Base-by-base conservation (phyloP, 2,797 vertebrate genomes). In the Emys orbicularis region DNA sequence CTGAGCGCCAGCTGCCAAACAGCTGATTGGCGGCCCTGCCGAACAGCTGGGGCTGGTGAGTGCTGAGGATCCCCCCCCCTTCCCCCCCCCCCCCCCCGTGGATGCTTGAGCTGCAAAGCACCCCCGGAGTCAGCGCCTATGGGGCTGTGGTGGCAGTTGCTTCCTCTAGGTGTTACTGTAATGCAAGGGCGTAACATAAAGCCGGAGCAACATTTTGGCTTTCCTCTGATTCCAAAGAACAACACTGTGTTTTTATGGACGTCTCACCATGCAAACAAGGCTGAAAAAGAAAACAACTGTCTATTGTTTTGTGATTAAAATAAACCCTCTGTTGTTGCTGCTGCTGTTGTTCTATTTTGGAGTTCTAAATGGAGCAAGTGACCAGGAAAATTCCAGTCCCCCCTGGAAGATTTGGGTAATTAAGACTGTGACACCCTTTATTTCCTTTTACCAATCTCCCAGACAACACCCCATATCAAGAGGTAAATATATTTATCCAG, bases 361-460 rank as follows among this genome's bases (percentile, higher is more conserved):
- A 37, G 50, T 50, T 50, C 50, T 87, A 90, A 82, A 8, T 6
- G 47, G 25, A n/a, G 23, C 19, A 34, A 92, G 0, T 47, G 74
- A 29, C 2, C 81, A 79, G 79, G 11, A 12, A 8, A 44, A 95
- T 79, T 3, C 29, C 1, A 1, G 9, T 12, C 59, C 37, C 84
- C 54, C 37, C 77, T 53, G 72, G 82, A 94, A 68, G 25, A 49
- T 44, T 83, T 34, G 23, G 1, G 86, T 79, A 77, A 37, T 85
- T 94, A 83, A 54, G 81, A 15, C 27, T 49, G 44, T 8, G 19
- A 72, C 44, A 16, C 27, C 25, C 13, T 31, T 47, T 77, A 29
- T 49, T 49, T 29, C 15, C 80, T 94, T 81, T 81, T 87, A 76
- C 74, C 72, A 80, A 88, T 91, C 83, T 88, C 93, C 90, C 90